phyloP scores from a whole-genome alignment of 2,113 vertebrate species.

The Charina bottae region DNA sequence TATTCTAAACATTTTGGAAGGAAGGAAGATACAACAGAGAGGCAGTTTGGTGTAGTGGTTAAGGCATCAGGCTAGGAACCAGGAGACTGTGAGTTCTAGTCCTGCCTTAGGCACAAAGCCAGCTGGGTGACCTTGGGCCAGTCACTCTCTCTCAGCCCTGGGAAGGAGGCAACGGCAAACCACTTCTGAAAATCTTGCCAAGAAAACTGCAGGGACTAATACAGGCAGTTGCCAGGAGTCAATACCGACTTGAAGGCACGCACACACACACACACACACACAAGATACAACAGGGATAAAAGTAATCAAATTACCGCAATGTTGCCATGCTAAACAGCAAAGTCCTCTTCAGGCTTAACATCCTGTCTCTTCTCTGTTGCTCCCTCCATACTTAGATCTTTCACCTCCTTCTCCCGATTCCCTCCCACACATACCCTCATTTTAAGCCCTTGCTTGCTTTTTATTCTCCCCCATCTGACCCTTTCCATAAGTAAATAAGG shows the following conservation, averaged over 20 bases:
- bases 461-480: conserved; percentile 34
- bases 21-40: neutral
- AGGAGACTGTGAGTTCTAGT: too few relatives aligned
- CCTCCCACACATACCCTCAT: neutral
- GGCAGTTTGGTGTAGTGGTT: too few relatives aligned
- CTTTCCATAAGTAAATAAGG: conserved; percentile 32
- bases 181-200: too few relatives aligned
- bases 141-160: too few relatives aligned
- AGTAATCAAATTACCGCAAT: neutral
- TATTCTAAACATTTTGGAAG: neutral
- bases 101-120: too few relatives aligned
- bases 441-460: neutral
- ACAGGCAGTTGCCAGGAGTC: too few relatives aligned
- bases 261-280: too few relatives aligned
- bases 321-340: neutral
- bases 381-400: neutral
- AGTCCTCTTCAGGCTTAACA: neutral
- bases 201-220: too few relatives aligned
- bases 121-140: too few relatives aligned
- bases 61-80: too few relatives aligned
- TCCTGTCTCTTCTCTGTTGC: neutral
- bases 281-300: neutral
- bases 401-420: neutral
- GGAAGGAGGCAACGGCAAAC: too few relatives aligned
- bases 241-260: too few relatives aligned